A percentile compares a stretch with the other conserved stretches of the same genome.
Evolutionary conservation across 2,797 vertebrate genomes (phyloP).

Genomic region (Sebastes paucispinis): DNA sequence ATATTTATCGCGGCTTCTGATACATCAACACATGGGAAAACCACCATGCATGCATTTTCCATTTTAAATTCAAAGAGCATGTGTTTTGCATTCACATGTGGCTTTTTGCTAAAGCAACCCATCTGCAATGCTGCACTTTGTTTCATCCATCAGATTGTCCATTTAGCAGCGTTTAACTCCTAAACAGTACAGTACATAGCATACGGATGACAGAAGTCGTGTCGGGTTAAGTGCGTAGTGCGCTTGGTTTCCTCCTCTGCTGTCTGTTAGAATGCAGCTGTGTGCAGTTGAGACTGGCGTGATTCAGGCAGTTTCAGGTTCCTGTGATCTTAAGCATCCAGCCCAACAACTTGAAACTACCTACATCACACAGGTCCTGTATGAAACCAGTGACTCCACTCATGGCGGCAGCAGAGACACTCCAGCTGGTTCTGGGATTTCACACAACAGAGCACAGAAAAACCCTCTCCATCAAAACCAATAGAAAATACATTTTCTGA

Average conservation of each 20-base stretch:
- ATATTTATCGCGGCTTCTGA: slow-evolving; percentile 13
- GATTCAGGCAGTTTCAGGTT: slow-evolving; percentile 90
- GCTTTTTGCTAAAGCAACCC: neutral
- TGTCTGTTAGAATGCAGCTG: slow-evolving; percentile 40
- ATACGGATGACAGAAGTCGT: neutral
- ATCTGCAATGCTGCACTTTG: neutral
- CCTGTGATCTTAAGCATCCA: slow-evolving; percentile 84
- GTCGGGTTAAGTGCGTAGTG: neutral
- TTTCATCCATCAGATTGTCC: slow-evolving; percentile 1
- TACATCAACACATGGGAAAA: slow-evolving; percentile 29
- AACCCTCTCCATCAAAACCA: neutral
- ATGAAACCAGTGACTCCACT: neutral
- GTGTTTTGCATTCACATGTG: slow-evolving; percentile 17
- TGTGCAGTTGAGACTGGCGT: slow-evolving; percentile 75
- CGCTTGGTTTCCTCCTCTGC: neutral
- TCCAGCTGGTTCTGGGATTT: neutral
- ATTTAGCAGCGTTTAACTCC: neutral
- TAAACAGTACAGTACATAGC: neutral
- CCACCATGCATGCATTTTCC: slow-evolving; percentile 9
- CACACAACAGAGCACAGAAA: neutral
- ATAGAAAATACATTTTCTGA: neutral
- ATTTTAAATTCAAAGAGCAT: slow-evolving; percentile 28
- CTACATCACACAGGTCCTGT: slow-evolving; percentile 85
- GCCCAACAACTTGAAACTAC: slow-evolving; percentile 95
- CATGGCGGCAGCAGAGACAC: neutral